phyloP scores from a whole-genome alignment of 2,113 vertebrate genomes.

The Suncus etruscus region DNA sequence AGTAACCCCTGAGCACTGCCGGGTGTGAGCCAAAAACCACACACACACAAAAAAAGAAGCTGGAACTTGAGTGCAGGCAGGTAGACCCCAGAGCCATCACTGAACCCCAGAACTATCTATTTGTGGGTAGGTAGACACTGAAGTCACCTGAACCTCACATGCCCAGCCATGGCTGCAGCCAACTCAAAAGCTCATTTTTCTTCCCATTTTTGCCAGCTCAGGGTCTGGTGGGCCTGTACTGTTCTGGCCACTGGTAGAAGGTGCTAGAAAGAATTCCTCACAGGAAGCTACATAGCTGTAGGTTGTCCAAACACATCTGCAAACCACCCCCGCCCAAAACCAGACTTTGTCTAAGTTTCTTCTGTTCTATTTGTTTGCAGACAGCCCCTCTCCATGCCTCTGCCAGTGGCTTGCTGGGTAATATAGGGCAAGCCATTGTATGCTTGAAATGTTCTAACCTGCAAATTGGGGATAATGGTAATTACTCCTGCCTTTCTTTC shows the following conservation, averaged over 20 bases:
- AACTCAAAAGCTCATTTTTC: background rate
- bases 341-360: background rate
- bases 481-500: background rate
- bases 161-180: too few species aligned
- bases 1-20: too few species aligned
- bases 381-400: background rate
- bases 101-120: background rate
- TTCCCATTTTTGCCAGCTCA: background rate
- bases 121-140: background rate
- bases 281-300: background rate
- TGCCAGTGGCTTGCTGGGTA: background rate
- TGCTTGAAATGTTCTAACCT: background rate
- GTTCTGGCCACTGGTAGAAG: too few species aligned
- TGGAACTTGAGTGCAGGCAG: background rate
- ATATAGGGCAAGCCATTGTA: background rate
- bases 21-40: too few species aligned
- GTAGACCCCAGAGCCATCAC: background rate
- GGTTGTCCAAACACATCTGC: background rate
- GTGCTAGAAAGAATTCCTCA: fast-evolving
- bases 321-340: background rate
- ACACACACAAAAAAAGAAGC: too few species aligned
- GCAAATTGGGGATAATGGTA: background rate
- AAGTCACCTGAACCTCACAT: background rate
- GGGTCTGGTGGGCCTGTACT: background rate
- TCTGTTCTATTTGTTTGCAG: background rate